Evolutionary conservation across 2,797 vertebrate species (phyloP).

Genomic region (Catamblyrhynchus diadema): DNA sequence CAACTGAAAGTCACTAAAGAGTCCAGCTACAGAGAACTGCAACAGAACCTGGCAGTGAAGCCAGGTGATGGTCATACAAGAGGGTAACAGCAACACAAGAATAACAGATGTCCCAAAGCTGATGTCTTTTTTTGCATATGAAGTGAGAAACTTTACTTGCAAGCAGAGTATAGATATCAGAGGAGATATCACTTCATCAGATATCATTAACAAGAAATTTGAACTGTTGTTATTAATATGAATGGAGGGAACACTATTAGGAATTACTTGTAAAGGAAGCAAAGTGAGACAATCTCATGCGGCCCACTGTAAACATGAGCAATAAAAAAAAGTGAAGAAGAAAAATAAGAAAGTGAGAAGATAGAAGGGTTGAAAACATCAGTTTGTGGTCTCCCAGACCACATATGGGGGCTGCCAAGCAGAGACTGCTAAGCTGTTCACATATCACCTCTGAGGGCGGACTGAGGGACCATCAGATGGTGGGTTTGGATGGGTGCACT

Average conservation of each 20-base stretch:
- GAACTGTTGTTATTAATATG: neutral
- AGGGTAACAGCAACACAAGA: neutral
- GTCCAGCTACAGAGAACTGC: neutral
- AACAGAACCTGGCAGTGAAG: neutral
- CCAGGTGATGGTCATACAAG: neutral
- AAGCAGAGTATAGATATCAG: neutral
- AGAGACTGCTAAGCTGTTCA: neutral
- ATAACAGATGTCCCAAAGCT: neutral
- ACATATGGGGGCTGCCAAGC: fast-evolving
- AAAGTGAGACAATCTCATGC: neutral
- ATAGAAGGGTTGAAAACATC: neutral
- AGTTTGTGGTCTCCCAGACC: neutral
- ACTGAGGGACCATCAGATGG: neutral
- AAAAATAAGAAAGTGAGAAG: neutral
- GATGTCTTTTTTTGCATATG: neutral
- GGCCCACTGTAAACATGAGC: neutral
- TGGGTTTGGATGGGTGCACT: neutral
- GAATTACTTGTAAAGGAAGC: neutral
- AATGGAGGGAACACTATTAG: neutral
- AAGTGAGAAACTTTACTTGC: neutral
- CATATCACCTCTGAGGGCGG: neutral
- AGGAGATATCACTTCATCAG: neutral
- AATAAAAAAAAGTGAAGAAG: neutral
- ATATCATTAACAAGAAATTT: neutral
- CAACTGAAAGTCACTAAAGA: neutral